These are phyloP conservation scores for Addax nasomaculatus DNA, from an alignment of 2,113 vertebrate genomes.

Conservation along the genomic window DNA sequence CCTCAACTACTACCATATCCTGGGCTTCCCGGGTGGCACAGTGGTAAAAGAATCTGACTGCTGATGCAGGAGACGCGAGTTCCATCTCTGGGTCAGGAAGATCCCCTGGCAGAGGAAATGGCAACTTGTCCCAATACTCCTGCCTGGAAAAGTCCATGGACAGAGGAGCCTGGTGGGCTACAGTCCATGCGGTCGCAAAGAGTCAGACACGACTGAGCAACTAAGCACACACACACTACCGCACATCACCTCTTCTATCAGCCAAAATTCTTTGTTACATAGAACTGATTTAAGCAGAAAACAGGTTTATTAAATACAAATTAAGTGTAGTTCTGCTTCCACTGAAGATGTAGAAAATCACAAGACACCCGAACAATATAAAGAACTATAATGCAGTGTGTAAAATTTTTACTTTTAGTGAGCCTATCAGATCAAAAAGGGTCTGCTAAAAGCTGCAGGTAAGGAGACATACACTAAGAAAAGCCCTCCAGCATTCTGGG, in stretches of 20 bases:
- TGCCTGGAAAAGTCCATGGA: background rate
- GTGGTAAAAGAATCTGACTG: background rate
- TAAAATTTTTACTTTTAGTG: background rate
- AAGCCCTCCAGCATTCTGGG: background rate
- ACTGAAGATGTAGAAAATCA: background rate
- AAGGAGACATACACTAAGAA: background rate
- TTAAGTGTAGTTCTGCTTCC: background rate
- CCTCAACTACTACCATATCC: background rate
- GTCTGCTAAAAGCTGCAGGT: background rate
- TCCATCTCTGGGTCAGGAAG: background rate
- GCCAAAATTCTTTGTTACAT: background rate
- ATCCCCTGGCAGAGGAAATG: background rate
- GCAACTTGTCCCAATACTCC: background rate
- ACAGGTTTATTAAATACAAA: conserved; percentile 4
- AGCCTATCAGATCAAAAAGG: background rate
- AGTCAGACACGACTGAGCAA: background rate
- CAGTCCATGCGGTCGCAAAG: background rate
- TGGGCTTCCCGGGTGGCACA: background rate
- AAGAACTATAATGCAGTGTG: background rate
- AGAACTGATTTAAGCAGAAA: conserved; percentile 26
- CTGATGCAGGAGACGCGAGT: background rate
- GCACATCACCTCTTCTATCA: background rate
- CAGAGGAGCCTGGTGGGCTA: background rate
- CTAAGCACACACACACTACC: background rate
- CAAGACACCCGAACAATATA: background rate